Evolutionary conservation across 2,113 vertebrate genomes (phyloP).

Genomic region (Pleuronectes platessa): DNA sequence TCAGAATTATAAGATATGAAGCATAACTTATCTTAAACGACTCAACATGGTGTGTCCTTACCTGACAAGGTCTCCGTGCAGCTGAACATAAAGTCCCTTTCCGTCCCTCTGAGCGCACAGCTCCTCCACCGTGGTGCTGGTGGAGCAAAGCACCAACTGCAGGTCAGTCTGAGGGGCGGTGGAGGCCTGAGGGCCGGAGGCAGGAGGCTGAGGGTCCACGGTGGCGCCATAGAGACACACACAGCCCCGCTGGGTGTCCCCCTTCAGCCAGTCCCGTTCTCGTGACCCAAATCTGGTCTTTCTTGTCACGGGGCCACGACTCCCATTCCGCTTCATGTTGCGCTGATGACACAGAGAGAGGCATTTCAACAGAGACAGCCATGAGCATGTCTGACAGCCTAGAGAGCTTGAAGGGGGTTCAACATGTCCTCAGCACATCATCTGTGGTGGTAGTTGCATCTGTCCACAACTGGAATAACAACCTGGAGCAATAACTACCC

Average conservation of each 20-base stretch:
- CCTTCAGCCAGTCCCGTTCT: constrained; percentile 93
- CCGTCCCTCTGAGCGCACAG: constrained; percentile 87
- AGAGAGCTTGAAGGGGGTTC: neutral
- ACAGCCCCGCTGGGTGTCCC: constrained; percentile 88
- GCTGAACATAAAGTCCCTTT: constrained; percentile 88
- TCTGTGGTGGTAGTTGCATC: too few species aligned
- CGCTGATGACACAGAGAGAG: constrained; percentile 80
- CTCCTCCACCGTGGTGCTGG: constrained; percentile 88
- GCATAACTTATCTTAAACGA: too few species aligned
- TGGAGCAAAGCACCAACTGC: constrained; percentile 92
- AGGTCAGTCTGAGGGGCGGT: constrained; percentile 85
- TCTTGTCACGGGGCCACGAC: constrained; percentile 87
- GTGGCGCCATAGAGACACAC: constrained; percentile 88
- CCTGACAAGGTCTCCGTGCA: constrained; percentile 95
- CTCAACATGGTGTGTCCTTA: constrained; percentile 63
- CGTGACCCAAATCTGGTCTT: constrained; percentile 90
- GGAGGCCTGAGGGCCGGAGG: constrained; percentile 75
- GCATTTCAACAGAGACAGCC: neutral
- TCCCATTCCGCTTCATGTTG: constrained; percentile 91
- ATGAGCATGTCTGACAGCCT: neutral
- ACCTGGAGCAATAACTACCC: neutral
- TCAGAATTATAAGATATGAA: neutral
- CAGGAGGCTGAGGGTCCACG: constrained; percentile 69
- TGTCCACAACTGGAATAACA: too few species aligned
- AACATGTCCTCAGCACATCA: neutral